Conservation (phyloP, 2,888 invertebrate species). For the Oscheius myriophilus region DNA sequence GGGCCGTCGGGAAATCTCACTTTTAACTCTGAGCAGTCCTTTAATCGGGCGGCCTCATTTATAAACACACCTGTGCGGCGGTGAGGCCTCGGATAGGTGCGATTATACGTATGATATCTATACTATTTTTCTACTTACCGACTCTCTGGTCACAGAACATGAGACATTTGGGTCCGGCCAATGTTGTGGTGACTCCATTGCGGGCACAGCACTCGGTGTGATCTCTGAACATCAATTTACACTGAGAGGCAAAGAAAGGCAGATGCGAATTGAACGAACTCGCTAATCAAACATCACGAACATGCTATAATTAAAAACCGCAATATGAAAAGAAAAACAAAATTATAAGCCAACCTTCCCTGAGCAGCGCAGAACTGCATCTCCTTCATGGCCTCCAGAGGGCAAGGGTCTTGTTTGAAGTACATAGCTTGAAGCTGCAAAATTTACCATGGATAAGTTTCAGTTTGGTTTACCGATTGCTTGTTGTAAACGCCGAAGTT, state of each 20-base stretch:
- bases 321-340: not conserved
- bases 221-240: slow-evolving; percentile 45
- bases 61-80: no score
- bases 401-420: slow-evolving; percentile 67
- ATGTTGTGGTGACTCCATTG: slow-evolving; percentile 65
- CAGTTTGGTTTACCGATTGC: slow-evolving; percentile 39
- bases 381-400: slow-evolving; percentile 65
- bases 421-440: slow-evolving; percentile 60
- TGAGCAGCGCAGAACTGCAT: slow-evolving; percentile 67
- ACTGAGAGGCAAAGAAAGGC: no score
- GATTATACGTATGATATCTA: not conserved
- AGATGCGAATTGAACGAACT: no score
- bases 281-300: not conserved
- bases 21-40: no score
- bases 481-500: slow-evolving; percentile 59
- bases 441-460: not conserved
- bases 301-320: not conserved
- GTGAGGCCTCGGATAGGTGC: no score
- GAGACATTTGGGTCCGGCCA: slow-evolving; percentile 65
- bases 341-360: slow-evolving; percentile 42
- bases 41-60: no score
- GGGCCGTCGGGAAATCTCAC: no score
- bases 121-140: slow-evolving; percentile 31
- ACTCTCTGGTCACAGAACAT: slow-evolving; percentile 66
- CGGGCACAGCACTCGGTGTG: slow-evolving; percentile 63